Evolutionary conservation across 2,797 vertebrate species (phyloP).

Genomic region (Xiphorhynchus erythropygius): DNA sequence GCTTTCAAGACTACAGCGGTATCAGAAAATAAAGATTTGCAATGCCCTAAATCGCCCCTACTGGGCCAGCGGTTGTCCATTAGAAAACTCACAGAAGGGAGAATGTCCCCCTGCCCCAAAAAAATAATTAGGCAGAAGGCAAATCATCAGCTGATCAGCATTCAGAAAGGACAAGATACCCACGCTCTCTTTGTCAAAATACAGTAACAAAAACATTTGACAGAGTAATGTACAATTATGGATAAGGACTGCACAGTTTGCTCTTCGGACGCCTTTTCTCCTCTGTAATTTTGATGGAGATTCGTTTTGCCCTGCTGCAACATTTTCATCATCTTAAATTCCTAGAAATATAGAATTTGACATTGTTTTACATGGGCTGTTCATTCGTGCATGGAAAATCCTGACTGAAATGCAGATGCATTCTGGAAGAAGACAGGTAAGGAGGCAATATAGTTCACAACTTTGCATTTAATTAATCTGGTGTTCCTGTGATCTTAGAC

Average conservation of each 20-base stretch:
- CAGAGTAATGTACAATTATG: not conserved
- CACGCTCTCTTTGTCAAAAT: not conserved
- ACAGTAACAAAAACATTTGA: not conserved
- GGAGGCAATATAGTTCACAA: not conserved
- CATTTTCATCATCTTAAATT: not conserved
- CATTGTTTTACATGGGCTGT: not conserved
- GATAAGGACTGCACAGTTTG: not conserved
- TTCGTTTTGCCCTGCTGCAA: not conserved
- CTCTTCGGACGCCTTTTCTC: not conserved
- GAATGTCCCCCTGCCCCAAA: rapidly evolving
- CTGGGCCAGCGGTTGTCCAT: not conserved
- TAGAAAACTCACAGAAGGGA: not conserved
- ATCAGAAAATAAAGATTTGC: not conserved
- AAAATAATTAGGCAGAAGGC: not conserved
- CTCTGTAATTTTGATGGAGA: not conserved
- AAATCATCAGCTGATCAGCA: not conserved
- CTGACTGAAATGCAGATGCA: not conserved
- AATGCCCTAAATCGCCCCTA: not conserved
- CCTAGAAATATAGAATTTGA: not conserved
- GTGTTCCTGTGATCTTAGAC: not conserved
- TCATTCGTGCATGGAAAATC: not conserved
- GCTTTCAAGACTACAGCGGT: not conserved
- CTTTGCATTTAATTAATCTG: not conserved
- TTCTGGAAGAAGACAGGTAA: not conserved
- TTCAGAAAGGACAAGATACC: not conserved